Evolutionary conservation across 1,140 invertebrate genomes (phyloP).

Genomic region (Apis cerana): DNA sequence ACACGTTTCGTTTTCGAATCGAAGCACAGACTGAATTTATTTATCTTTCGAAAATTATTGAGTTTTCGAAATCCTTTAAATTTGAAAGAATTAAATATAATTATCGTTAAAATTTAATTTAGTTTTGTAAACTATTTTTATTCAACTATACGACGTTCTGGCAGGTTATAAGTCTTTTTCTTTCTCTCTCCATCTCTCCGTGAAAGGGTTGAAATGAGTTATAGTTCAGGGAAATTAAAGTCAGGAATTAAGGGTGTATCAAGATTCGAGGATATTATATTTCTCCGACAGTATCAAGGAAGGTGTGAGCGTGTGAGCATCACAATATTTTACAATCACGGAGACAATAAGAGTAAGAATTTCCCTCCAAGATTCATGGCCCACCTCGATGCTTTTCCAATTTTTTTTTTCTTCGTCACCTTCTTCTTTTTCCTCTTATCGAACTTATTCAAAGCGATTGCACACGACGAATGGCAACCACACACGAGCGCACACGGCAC

Average conservation of each 20-base stretch:
- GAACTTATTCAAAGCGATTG: background rate
- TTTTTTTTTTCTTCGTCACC: no score
- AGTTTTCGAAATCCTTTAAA: background rate
- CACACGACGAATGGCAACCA: conserved; percentile 15
- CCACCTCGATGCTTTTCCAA: background rate
- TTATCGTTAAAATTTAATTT: no score
- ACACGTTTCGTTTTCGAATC: background rate
- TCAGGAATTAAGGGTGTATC: no score
- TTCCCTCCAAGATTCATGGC: background rate
- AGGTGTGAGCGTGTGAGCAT: background rate
- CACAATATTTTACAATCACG: background rate
- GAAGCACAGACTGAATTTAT: background rate
- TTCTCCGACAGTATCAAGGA: background rate
- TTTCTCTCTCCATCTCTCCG: no score
- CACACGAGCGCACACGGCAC: background rate
- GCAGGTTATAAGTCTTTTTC: no score
- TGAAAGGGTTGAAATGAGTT: no score
- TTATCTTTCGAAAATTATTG: background rate
- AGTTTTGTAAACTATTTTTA: no score
- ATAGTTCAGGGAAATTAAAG: no score
- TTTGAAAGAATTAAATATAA: no score
- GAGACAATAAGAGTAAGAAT: background rate
- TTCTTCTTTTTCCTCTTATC: no score
- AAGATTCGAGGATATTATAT: background rate
- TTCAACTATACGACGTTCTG: no score